Base-by-base conservation (phyloP, 1,140 invertebrate genomes). In the Chymomyza costata region DNA sequence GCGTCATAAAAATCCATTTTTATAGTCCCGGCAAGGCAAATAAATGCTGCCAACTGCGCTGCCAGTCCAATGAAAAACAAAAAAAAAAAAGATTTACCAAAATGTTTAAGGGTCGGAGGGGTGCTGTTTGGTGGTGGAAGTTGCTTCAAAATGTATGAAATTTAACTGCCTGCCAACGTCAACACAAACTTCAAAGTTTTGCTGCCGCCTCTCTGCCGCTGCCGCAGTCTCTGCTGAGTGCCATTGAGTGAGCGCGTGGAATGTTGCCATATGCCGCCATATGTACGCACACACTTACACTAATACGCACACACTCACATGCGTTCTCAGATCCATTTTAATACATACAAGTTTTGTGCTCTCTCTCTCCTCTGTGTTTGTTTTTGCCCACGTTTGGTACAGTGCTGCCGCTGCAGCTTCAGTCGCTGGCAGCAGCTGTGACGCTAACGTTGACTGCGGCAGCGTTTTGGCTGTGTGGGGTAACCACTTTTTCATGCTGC, bases 1-100 rank as follows among this genome's bases (percentile, higher is more conserved):
- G 52, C 59, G 71, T 78, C 51, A 78, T 78, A 78, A 80, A 78
- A 78, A 78, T 78, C 73, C 73, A 71, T 80, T 78, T 78, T 80
- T 71, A 78, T 78, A 54, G 73, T 80, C 73, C 73, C 57, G 65
- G 63, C 70, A 59, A 59, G 11, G 35, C 65, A 45, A 35, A 48
- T 48, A 43, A 34, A 11, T 43, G 59, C 40, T 16, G 8, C 41
- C 37, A 16, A 39, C 38, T 41, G 31, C 3, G 11, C 39, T 41
- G 48, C 38, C 10, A 13, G 7, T 52, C 58, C 51, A 34, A 50
- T 15, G 5, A 34, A 54, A 47, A 48, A 47, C 32, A 45, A 41
- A 47, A 54, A 48, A 41, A 44, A 43, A 55, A 45, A 37, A 70
- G 66, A 78, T 78, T 76, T 71, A 59, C 40, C 57, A 50, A 18